Conservation (phyloP, 2,888 invertebrate genomes). For the Clanis bilineata region DNA sequence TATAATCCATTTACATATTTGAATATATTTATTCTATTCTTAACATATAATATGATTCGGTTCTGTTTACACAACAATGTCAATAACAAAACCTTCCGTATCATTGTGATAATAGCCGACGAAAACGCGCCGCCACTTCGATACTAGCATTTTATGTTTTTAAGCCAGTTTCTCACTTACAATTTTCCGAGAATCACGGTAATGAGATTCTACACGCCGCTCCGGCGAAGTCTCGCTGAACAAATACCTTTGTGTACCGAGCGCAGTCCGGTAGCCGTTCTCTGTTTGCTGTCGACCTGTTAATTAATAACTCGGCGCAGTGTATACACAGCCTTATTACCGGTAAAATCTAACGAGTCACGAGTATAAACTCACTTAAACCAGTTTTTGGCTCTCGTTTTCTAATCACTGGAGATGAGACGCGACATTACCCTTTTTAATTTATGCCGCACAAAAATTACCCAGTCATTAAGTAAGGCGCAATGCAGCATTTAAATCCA, state of each 20-base stretch:
- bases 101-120: conserved; percentile 18
- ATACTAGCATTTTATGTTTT: conserved; percentile 64
- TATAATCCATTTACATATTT: neutral
- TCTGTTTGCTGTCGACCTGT: conserved; percentile 81
- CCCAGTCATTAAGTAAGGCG: conserved; percentile 57
- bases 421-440: conserved; percentile 8
- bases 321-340: conserved; percentile 82
- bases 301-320: conserved; percentile 80
- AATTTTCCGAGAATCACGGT: conserved; percentile 74
- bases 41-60: conserved; percentile 13
- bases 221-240: conserved; percentile 62
- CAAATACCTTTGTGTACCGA: conserved; percentile 71
- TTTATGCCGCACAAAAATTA: conserved; percentile 35
- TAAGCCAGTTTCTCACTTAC: conserved; percentile 76
- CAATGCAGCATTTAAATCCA: conserved; percentile 68
- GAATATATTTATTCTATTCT: neutral
- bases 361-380: conserved; percentile 68
- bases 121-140: conserved; percentile 18
- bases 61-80: conserved; percentile 6
- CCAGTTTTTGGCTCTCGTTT: conserved; percentile 64
- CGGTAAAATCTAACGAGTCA: conserved; percentile 81
- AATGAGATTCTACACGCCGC: conserved; percentile 77
- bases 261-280: conserved; percentile 77
- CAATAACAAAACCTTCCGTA: conserved; percentile 15
- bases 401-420: conserved; percentile 59